A percentile compares a stretch with the other conserved stretches of the same genome.
Conservation (phyloP, 2,888 invertebrate species). For the Luperina nickerlii region DNA sequence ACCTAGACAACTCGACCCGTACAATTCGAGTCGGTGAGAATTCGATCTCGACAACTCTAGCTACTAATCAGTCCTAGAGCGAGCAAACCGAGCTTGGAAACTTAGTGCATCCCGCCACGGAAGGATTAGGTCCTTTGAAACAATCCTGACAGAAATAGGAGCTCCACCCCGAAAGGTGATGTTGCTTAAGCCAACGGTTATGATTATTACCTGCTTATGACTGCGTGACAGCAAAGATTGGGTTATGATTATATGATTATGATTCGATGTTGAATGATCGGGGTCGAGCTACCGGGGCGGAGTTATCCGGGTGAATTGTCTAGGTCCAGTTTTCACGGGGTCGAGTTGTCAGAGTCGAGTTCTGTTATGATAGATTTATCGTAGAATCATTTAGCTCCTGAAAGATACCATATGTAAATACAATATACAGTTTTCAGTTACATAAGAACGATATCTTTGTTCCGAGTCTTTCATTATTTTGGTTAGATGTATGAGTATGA, state of each 20-base stretch:
- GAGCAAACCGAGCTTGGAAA: neutral
- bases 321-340: neutral
- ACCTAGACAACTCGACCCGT: neutral
- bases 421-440: neutral
- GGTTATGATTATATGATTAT: neutral
- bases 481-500: constrained; percentile 1
- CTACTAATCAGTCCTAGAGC: neutral
- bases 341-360: neutral
- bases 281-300: neutral
- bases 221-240: neutral
- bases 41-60: neutral
- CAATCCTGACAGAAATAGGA: neutral
- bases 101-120: neutral
- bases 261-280: neutral
- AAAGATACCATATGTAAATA: neutral
- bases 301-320: neutral
- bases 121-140: neutral
- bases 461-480: neutral
- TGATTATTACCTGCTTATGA: neutral
- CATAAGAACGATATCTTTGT: neutral
- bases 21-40: neutral
- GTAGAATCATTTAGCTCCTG: neutral
- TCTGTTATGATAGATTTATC: no score
- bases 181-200: neutral
- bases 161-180: neutral